Base-by-base conservation (phyloP, 2,113 vertebrate genomes). In the Chloropsis hardwickii region DNA sequence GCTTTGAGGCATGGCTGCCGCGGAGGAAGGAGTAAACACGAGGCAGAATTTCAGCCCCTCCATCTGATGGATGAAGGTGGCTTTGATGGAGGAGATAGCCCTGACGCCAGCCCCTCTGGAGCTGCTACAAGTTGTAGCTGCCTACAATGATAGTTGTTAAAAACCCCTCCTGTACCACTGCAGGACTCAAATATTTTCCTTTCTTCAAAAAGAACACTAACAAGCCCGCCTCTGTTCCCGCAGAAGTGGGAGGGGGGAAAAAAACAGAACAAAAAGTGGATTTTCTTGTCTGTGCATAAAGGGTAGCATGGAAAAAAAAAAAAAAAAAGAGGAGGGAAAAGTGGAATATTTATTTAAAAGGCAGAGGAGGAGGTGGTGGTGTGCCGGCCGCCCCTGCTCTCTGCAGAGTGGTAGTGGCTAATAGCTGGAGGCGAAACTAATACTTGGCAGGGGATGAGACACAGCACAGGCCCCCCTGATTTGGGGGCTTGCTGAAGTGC, bases 381-480 rank as follows among this genome's bases (percentile, higher is more conserved):
- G 70, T 72, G 92, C 24, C 5, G 18, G 80, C 81, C 74, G 88
- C 97, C 98, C 96, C 97, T 91, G 95, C 97, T 92, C 96, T 96
- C 96, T 93, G 92, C 92, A 33, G 94, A 97, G 97, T 98, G 98
- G 97, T 98, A 96, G 89, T 97, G 97, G 97, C 98, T 98, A 97
- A 98, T 96, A 95, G 98, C 98, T 98, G 97, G 96, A 97, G 96
- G 97, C 95, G 87, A 98, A 97, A 96, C 95, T 96, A 97, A 98
- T 97, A 91, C 97, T 98, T 98, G 97, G 97, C 97, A 98, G 90
- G 94, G 97, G 97, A 98, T 98, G 85, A 98, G 98, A 98, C 94
- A 94, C 94, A 61, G 95, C 96, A 29, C 96, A 97, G 97, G 95
- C 97, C 97, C 98, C 96, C 97, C 57, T 18, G 70, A 78, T 64